Base-by-base conservation (phyloP, 2,797 vertebrate species). In the Siniperca undulata region DNA sequence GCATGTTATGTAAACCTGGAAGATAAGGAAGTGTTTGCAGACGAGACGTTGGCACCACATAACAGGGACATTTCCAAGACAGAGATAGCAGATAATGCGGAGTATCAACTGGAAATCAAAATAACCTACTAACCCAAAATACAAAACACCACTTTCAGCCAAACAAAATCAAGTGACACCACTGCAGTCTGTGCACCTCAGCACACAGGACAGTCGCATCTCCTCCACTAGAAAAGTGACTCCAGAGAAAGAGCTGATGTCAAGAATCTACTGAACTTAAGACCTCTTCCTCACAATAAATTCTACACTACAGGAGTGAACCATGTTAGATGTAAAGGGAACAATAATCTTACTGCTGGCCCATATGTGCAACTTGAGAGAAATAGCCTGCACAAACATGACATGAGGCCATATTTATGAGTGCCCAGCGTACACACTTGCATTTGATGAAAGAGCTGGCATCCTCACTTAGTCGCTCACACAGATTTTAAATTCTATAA, bases 401-500 rank as follows among this genome's bases (percentile, higher is more conserved):
- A 30, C 24, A 66, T 24, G 9, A 58, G 30, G 5, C 13, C 3
- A 44, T 48, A 64, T 69, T 78, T 73, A 71, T 72, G 52, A 70
- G 65, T 68, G 24, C 5, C 62, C 58, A 56, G 62, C 46, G n/a
- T 40, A 53, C 72, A 82, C 58, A 74, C 48, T 74, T 72, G 69
- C 36, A 36, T 85, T 62, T 72, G 56, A 65, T 83, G 61, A 86
- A 70, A 81, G 62, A 74, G 42, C 27, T 88, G 75, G 62, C 80
- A 48, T 42, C 53, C 0, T 61, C 50, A 2, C 67, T 76, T 27
- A 14, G 34, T 71, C 61, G 81, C 74, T 86, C 75, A 83, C 83
- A 71, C 55, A 53, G 74, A 22, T 53, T 91, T 86, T 48, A 87
- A 77, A 86, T 86, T 85, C 64, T 82, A 19, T 79, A 79, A 82